Percentiles rank a stretch among this genome's conserved stretches.
Conservation (phyloP, 2,113 vertebrate genomes). For the Cyanoliseus patagonus region DNA sequence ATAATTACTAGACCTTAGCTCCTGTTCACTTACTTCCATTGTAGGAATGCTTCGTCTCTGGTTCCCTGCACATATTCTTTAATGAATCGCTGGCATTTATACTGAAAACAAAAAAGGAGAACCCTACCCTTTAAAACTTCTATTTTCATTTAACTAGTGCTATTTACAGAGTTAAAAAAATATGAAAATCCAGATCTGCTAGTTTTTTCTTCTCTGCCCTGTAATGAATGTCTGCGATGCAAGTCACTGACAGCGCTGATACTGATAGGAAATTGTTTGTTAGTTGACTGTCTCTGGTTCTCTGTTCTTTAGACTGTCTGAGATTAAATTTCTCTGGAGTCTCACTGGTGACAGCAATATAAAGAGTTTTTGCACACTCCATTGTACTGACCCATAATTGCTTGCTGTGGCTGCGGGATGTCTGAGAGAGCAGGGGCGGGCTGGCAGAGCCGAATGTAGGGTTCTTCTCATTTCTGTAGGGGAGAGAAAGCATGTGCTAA, state of each 20-base stretch:
- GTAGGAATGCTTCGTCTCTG: not conserved
- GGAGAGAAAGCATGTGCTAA: not conserved
- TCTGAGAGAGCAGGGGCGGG: not conserved
- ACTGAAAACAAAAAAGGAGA: not conserved
- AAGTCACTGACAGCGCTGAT: not conserved
- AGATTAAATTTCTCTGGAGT: constrained; percentile 25
- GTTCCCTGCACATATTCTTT: constrained; percentile 1
- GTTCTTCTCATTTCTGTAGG: not conserved
- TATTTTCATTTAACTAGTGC: not conserved
- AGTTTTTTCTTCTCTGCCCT: not conserved
- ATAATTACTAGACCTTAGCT: constrained; percentile 16
- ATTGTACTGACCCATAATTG: not conserved
- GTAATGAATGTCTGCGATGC: not conserved
- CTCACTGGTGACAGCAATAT: not conserved
- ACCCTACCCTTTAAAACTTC: not conserved
- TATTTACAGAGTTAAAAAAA: not conserved
- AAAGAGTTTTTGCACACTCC: not conserved
- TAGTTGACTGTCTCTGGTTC: not conserved
- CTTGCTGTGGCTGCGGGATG: not conserved
- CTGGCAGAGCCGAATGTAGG: not conserved
- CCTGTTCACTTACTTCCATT: not conserved
- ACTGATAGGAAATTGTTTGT: not conserved
- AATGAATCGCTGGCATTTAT: not conserved
- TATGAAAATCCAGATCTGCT: not conserved
- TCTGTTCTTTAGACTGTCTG: not conserved